Evolutionary conservation across 2,797 vertebrate genomes (phyloP).

Genomic region (Scarus forsteni): DNA sequence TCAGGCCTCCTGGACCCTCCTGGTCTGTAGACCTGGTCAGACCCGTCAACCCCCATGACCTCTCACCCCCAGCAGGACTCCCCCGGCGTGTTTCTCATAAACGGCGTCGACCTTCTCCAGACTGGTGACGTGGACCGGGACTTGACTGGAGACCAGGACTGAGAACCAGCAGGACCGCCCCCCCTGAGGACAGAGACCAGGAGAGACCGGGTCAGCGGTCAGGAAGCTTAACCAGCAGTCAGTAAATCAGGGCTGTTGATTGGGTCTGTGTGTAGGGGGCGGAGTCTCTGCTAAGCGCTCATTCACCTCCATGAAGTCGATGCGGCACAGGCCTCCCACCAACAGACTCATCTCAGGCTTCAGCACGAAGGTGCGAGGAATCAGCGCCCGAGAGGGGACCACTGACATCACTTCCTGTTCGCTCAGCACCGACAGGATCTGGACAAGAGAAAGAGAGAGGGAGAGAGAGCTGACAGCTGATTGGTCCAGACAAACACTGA

Average conservation of each 20-base stretch:
- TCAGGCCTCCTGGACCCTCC: no score
- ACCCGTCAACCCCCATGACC: no score
- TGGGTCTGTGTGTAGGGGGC: no score
- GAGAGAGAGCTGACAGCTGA: no score
- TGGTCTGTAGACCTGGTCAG: no score
- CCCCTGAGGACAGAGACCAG: conserved; percentile 78
- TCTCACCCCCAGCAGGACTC: conserved; percentile 87
- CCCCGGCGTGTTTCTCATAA: conserved; percentile 88
- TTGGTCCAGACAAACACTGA: no score
- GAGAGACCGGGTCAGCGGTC: no score
- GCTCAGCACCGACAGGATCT: conserved; percentile 90
- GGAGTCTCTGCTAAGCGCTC: no score
- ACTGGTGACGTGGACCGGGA: conserved; percentile 89
- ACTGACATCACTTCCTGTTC: conserved; percentile 91
- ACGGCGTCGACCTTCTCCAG: conserved; percentile 86
- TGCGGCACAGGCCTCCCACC: conserved; percentile 89
- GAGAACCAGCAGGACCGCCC: conserved; percentile 90
- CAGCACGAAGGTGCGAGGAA: conserved; percentile 91
- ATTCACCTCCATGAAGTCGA: conserved; percentile 92
- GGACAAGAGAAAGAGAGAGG: conserved; percentile 34
- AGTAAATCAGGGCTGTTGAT: no score
- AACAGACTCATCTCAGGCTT: conserved; percentile 89
- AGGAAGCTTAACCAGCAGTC: no score
- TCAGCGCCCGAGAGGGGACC: conserved; percentile 86
- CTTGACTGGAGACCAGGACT: conserved; percentile 86